Conservation (phyloP, 2,113 vertebrate genomes). For the Corapipo altera region DNA sequence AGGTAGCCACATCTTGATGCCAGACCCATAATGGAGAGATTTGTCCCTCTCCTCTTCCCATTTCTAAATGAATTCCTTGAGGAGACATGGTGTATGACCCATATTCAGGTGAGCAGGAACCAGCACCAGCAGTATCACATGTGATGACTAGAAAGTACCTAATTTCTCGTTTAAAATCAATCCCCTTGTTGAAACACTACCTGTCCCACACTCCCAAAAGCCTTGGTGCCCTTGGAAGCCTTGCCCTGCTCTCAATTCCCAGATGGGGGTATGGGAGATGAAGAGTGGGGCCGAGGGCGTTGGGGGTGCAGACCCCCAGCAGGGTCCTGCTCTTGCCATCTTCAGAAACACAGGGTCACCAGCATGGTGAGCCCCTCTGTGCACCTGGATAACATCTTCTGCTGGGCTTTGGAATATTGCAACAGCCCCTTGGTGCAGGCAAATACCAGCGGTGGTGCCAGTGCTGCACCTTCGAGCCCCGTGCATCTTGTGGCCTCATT, state of each 20-base stretch:
- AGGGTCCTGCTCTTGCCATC: neutral
- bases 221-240: neutral
- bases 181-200: neutral
- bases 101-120: neutral
- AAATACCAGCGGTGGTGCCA: accelerated
- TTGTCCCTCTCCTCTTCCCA: neutral
- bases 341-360: neutral
- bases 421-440: neutral
- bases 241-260: neutral
- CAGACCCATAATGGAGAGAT: neutral
- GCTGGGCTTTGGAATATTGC: neutral
- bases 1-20: neutral
- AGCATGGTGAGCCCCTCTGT: accelerated
- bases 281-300: accelerated
- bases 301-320: neutral
- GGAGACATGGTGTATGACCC: neutral
- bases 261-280: accelerated
- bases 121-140: neutral
- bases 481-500: neutral
- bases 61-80: neutral
- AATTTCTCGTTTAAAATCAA: neutral
- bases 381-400: accelerated
- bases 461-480: neutral
- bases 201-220: neutral
- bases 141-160: neutral